These are phyloP conservation scores for Zosterops japonicus DNA, from an alignment of 2,113 vertebrate species.

Conservation along the genomic window DNA sequence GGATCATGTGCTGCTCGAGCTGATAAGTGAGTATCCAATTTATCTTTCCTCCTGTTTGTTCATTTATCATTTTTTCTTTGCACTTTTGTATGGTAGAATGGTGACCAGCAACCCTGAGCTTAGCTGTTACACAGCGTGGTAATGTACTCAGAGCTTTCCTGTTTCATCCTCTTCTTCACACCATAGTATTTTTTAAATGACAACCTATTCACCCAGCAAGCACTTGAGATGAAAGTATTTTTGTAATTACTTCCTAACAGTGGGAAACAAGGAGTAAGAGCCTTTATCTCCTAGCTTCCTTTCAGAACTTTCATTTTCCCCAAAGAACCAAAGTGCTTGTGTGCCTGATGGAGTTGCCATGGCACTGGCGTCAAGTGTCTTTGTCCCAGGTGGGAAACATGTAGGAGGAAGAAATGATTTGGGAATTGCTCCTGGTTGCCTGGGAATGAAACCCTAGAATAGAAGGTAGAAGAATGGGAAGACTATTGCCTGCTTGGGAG, in stretches of 20 bases:
- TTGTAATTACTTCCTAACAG: slow-evolving; percentile 76
- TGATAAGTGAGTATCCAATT: not conserved
- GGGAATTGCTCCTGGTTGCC: slow-evolving; percentile 80
- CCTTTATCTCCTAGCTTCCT: slow-evolving; percentile 74
- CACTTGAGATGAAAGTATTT: slow-evolving; percentile 69
- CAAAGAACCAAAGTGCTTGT: slow-evolving; percentile 66
- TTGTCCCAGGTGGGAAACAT: slow-evolving; percentile 85
- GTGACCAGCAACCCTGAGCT: not conserved
- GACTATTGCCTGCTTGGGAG: slow-evolving; percentile 44
- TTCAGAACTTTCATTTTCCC: slow-evolving; percentile 77
- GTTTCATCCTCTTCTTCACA: slow-evolving; percentile 11
- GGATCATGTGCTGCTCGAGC: not conserved
- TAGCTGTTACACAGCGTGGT: not conserved
- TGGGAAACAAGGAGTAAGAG: slow-evolving; percentile 70
- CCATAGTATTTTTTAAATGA: not conserved
- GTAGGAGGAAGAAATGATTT: slow-evolving; percentile 78
- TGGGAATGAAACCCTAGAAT: slow-evolving; percentile 73
- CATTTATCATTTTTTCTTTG: not conserved
- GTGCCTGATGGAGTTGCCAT: slow-evolving; percentile 77
- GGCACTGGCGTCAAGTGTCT: slow-evolving; percentile 68
- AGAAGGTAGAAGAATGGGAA: slow-evolving; percentile 65
- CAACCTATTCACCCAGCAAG: slow-evolving; percentile 57
- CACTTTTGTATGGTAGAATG: not conserved
- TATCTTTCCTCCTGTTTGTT: not conserved
- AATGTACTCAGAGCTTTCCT: not conserved